phyloP scores from a whole-genome alignment of 2,888 invertebrate genomes.

The Anthrax anthrax region DNA sequence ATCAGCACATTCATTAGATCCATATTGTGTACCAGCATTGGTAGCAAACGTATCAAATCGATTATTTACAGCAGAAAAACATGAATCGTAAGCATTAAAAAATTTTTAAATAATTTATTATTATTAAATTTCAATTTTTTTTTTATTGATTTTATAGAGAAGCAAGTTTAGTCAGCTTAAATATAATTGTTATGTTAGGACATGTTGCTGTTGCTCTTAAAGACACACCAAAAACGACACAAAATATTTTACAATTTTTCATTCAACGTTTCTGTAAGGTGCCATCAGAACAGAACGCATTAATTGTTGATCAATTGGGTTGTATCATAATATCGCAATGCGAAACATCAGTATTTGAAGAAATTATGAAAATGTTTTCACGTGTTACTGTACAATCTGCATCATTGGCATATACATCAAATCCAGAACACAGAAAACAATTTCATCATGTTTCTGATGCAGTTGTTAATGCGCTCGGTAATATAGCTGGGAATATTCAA shows the following conservation, averaged over 20 bases:
- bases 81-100: slow-evolving; percentile 48
- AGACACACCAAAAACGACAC: slow-evolving; percentile 85
- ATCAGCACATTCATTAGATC: slow-evolving; percentile 77
- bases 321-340: slow-evolving; percentile 95
- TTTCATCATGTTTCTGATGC: slow-evolving; percentile 78
- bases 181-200: slow-evolving; percentile 94
- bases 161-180: slow-evolving; percentile 83
- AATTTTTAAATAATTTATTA: not conserved
- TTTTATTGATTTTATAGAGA: slow-evolving; percentile 43
- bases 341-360: slow-evolving; percentile 72
- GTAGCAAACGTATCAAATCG: slow-evolving; percentile 93
- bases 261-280: slow-evolving; percentile 90
- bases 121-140: not conserved
- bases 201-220: slow-evolving; percentile 91
- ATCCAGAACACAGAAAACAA: slow-evolving; percentile 44
- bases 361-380: slow-evolving; percentile 96
- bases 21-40: slow-evolving; percentile 86
- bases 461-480: slow-evolving; percentile 91
- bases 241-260: slow-evolving; percentile 91
- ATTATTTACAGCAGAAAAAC: slow-evolving; percentile 83
- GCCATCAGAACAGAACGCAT: slow-evolving; percentile 78
- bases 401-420: slow-evolving; percentile 53
- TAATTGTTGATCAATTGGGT: slow-evolving; percentile 95
- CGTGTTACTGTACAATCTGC: slow-evolving; percentile 89
- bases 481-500: slow-evolving; percentile 87